Percentiles rank a stretch among this genome's conserved stretches.
These are phyloP conservation scores for Prietella phreatophila DNA, from an alignment of 2,113 vertebrate genomes.

Conservation along the genomic window DNA sequence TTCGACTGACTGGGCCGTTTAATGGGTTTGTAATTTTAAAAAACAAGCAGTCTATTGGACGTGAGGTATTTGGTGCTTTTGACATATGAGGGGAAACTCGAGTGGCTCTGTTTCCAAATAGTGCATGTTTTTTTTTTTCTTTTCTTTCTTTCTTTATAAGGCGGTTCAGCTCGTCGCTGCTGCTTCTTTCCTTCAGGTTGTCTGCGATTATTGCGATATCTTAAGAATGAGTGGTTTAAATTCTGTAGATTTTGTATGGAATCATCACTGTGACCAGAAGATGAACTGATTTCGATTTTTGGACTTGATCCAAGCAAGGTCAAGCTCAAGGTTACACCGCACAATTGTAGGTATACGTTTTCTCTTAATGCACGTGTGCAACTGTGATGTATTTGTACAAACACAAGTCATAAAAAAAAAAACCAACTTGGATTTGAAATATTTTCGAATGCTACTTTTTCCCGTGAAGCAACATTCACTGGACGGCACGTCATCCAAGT, in stretches of 20 bases:
- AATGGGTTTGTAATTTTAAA: not conserved
- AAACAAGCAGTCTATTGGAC: not conserved
- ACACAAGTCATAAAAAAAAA: no score
- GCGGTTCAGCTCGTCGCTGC: not conserved
- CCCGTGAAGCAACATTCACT: not conserved
- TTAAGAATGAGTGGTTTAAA: not conserved
- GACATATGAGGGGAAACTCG: not conserved
- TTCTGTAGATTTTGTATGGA: not conserved
- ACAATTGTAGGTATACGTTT: no score
- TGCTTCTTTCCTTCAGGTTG: not conserved
- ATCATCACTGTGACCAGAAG: no score
- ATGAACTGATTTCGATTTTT: no score
- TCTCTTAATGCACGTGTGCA: no score
- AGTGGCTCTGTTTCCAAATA: not conserved
- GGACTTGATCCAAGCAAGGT: not conserved
- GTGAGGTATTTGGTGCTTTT: not conserved
- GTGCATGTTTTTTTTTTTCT: not conserved
- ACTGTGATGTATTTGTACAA: no score
- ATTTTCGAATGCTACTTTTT: no score
- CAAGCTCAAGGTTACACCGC: no score
- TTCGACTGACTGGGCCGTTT: not conserved
- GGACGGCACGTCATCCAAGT: not conserved
- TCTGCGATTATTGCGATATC: not conserved
- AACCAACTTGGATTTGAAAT: no score
- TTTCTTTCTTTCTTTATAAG: not conserved